A percentile compares a stretch with the other conserved stretches of the same genome.
These are phyloP conservation scores for Gouania willdenowi DNA, from an alignment of 2,797 vertebrate genomes.

Conservation along the genomic window DNA sequence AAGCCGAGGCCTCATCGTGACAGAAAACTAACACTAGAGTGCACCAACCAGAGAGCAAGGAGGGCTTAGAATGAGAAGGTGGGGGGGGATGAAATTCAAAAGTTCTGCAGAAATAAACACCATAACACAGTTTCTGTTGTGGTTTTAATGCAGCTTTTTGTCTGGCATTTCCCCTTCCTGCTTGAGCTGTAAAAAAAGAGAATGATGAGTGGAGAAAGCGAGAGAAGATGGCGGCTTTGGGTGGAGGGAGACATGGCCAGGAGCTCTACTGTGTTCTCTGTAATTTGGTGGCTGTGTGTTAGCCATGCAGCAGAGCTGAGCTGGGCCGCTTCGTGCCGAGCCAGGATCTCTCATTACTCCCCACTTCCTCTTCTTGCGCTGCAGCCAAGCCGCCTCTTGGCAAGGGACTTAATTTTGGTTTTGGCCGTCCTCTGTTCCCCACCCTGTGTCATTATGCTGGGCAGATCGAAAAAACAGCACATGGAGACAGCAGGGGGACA, in stretches of 20 bases:
- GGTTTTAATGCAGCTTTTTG: slow-evolving; percentile 3
- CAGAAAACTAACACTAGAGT: slow-evolving; percentile 62
- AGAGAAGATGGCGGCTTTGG: slow-evolving; percentile 68
- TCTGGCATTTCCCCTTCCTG: slow-evolving; percentile 3
- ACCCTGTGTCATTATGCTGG: slow-evolving; percentile 90
- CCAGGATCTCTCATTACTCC: slow-evolving; percentile 84
- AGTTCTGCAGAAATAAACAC: slow-evolving; percentile 1
- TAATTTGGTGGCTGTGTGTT: slow-evolving; percentile 66
- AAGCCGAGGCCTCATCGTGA: slow-evolving; percentile 61
- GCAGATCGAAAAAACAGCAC: slow-evolving; percentile 80
- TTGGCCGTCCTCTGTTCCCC: slow-evolving; percentile 86
- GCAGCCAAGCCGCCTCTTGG: slow-evolving; percentile 86
- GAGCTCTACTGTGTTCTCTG: slow-evolving; percentile 76
- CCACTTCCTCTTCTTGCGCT: slow-evolving; percentile 86
- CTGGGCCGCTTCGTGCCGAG: slow-evolving; percentile 66
- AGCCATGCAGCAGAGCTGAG: slow-evolving; percentile 59
- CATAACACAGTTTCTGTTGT: background rate
- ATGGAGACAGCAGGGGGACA: slow-evolving; percentile 34
- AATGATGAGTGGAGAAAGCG: slow-evolving; percentile 28
- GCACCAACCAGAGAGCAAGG: slow-evolving; percentile 20
- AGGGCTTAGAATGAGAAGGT: slow-evolving; percentile 3
- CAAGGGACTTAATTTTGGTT: slow-evolving; percentile 84
- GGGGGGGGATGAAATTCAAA: background rate
- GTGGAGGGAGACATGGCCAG: slow-evolving; percentile 57
- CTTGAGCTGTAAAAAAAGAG: slow-evolving; percentile 18